Evolutionary conservation across 2,797 vertebrate species (phyloP).

Genomic region (Paedocypris micromegethes): DNA sequence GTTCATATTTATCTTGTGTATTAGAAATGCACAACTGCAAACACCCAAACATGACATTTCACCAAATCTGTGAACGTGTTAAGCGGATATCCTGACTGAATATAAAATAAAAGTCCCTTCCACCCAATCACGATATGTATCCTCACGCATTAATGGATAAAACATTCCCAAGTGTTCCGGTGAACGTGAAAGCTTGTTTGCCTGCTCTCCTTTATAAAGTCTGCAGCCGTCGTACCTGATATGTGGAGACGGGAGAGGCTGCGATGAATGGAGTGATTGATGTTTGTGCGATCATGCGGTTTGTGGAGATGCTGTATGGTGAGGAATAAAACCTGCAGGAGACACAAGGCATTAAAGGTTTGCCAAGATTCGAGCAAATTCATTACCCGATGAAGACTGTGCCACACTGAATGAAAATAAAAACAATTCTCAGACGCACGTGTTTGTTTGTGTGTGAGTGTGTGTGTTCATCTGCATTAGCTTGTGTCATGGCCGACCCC

Average conservation of each 20-base stretch:
- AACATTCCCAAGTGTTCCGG: neutral
- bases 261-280: slow-evolving; percentile 98
- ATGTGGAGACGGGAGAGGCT: slow-evolving; percentile 97
- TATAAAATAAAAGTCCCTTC: too few species aligned
- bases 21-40: neutral
- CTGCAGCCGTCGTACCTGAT: slow-evolving; percentile 77
- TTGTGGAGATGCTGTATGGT: slow-evolving; percentile 98
- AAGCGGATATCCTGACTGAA: too few species aligned
- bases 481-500: slow-evolving; percentile 14
- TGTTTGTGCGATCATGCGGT: slow-evolving; percentile 99
- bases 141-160: too few species aligned
- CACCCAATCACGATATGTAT: too few species aligned
- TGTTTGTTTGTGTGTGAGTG: slow-evolving; percentile 8
- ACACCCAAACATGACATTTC: too few species aligned
- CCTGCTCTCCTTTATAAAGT: slow-evolving; percentile 28
- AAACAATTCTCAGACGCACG: too few species aligned
- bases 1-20: slow-evolving; percentile 4
- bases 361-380: too few species aligned
- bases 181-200: slow-evolving; percentile 1
- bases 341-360: slow-evolving; percentile 15
- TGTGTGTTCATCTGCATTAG: slow-evolving; percentile 4
- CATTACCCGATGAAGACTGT: too few species aligned
- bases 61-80: too few species aligned
- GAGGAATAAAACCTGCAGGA: slow-evolving; percentile 93
- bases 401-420: too few species aligned